A percentile compares a stretch with the other conserved stretches of the same genome.
These are phyloP conservation scores for Oryzias melastigma DNA, from an alignment of 2,113 vertebrate genomes.

Conservation along the genomic window DNA sequence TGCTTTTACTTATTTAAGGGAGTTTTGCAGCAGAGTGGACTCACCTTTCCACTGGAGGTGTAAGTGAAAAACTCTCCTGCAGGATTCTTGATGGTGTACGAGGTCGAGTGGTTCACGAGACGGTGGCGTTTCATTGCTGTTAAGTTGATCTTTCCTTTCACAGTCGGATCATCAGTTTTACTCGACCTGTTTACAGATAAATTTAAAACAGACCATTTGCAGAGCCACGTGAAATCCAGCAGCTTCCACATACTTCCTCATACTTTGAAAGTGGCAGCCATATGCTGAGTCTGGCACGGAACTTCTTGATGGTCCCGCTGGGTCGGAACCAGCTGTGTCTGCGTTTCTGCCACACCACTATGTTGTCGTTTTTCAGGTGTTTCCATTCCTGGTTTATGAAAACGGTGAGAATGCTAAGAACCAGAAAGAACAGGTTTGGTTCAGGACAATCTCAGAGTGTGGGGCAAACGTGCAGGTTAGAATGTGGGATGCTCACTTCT, in stretches of 20 bases:
- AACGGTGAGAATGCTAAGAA: slow-evolving; percentile 83
- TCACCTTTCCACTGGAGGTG: slow-evolving; percentile 85
- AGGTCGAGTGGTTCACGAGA: slow-evolving; percentile 83
- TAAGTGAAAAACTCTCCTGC: slow-evolving; percentile 86
- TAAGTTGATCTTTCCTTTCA: slow-evolving; percentile 80
- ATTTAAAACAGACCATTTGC: background rate
- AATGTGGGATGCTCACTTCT: slow-evolving; percentile 80
- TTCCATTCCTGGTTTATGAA: slow-evolving; percentile 92
- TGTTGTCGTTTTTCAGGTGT: slow-evolving; percentile 85
- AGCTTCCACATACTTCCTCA: background rate
- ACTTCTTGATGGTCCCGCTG: slow-evolving; percentile 89
- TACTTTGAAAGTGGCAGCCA: slow-evolving; percentile 90
- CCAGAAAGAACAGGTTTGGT: background rate
- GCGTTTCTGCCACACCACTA: slow-evolving; percentile 83
- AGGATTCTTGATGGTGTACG: slow-evolving; percentile 87
- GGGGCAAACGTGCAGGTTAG: background rate
- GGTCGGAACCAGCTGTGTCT: slow-evolving; percentile 90
- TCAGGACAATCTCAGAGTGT: background rate
- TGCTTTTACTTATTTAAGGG: background rate
- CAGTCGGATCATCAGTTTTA: slow-evolving; percentile 66
- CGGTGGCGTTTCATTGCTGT: slow-evolving; percentile 81
- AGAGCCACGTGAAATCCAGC: background rate
- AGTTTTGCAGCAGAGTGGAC: background rate
- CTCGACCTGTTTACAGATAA: slow-evolving; percentile 68
- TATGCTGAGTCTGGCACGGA: slow-evolving; percentile 86